Evolutionary conservation across 1,140 invertebrate genomes (phyloP).

Genomic region (Pseudomyrmex cubaensis): DNA sequence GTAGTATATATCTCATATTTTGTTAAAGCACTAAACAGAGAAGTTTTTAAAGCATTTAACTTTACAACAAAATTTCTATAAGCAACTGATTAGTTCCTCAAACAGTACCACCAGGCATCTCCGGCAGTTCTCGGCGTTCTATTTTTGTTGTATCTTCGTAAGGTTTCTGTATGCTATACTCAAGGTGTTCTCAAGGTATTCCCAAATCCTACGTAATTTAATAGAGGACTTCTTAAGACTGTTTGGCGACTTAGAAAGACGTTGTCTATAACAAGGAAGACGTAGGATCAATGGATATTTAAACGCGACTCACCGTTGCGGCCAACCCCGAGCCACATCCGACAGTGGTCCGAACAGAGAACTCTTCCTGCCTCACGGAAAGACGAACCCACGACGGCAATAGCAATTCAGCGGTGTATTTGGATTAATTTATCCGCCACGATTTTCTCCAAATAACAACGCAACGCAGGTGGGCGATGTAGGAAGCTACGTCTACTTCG

Average conservation of each 20-base stretch:
- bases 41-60: too few relatives aligned
- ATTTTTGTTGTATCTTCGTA: conserved; percentile 67
- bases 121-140: conserved; percentile 22
- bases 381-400: conserved; percentile 62
- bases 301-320: conserved; percentile 69
- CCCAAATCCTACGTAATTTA: conserved; percentile 82
- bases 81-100: neutral
- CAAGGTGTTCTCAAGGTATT: conserved; percentile 83
- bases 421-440: conserved; percentile 78
- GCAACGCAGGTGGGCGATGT: conserved; percentile 58
- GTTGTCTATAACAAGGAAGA: conserved; percentile 75
- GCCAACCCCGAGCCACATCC: conserved; percentile 77
- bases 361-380: conserved; percentile 68
- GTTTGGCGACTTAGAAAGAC: conserved; percentile 81
- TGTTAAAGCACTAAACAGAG: too few relatives aligned
- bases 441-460: conserved; percentile 79
- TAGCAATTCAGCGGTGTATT: conserved; percentile 55
- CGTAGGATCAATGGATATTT: conserved; percentile 76
- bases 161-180: conserved; percentile 73
- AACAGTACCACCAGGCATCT: neutral
- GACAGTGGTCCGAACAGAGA: conserved; percentile 75
- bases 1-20: too few relatives aligned
- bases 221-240: conserved; percentile 82
- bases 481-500: neutral
- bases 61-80: neutral